Evolutionary conservation across 2,113 vertebrate species (phyloP).

Genomic region (Anas platyrhynchos): DNA sequence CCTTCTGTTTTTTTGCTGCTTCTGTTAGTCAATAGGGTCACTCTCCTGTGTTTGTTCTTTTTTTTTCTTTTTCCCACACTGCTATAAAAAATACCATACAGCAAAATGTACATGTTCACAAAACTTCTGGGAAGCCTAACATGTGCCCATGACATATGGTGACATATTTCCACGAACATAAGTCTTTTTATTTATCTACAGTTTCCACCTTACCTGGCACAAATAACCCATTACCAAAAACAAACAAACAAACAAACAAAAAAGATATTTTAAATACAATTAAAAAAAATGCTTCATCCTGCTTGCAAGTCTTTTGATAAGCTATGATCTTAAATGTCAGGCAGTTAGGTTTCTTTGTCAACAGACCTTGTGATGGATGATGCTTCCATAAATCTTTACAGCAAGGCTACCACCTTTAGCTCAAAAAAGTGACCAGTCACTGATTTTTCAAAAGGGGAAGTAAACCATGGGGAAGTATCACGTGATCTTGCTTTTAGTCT

Average conservation of each 20-base stretch:
- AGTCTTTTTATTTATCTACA: neutral
- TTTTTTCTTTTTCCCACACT: neutral
- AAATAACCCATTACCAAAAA: neutral
- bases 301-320: neutral
- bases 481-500: neutral
- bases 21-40: accelerated
- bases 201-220: neutral
- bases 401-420: neutral
- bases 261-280: neutral
- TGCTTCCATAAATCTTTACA: neutral
- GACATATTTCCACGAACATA: neutral
- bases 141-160: neutral
- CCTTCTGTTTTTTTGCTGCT: neutral
- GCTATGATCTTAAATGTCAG: neutral
- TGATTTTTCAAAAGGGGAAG: neutral
- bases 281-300: neutral
- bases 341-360: neutral
- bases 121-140: neutral
- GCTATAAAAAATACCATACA: neutral
- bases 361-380: neutral
- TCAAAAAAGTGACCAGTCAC: neutral
- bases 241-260: neutral
- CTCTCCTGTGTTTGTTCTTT: neutral
- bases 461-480: neutral
- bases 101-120: neutral